These are phyloP conservation scores for Rhinogobius similis DNA, from an alignment of 2,113 vertebrate species.

Conservation along the genomic window DNA sequence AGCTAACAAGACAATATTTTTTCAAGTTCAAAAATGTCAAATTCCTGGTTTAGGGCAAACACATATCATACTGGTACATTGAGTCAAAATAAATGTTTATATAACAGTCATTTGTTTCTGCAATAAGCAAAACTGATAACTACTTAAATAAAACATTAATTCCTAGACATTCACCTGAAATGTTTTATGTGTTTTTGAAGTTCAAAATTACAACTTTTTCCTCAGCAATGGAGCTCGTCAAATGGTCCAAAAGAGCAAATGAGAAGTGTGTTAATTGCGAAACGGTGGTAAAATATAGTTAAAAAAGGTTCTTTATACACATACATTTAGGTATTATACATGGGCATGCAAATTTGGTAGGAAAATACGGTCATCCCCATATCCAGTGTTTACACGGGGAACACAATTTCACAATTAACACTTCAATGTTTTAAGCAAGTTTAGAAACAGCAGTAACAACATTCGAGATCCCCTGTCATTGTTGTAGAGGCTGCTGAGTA, in stretches of 20 bases:
- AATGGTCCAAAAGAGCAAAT: background rate
- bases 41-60: too few species aligned
- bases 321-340: slow-evolving; percentile 28
- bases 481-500: background rate
- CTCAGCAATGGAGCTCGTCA: slow-evolving; percentile 4
- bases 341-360: slow-evolving; percentile 27
- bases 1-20: background rate
- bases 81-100: background rate
- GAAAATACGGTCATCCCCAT: slow-evolving; percentile 33
- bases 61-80: background rate
- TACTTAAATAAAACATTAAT: background rate
- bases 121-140: background rate
- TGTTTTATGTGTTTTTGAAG: background rate
- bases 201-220: background rate
- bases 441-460: slow-evolving; percentile 1
- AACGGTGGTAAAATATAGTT: slow-evolving; percentile 2
- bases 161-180: background rate
- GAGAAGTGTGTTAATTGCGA: slow-evolving; percentile 25
- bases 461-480: slow-evolving; percentile 5
- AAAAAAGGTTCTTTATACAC: slow-evolving; percentile 17
- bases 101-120: background rate
- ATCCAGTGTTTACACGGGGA: slow-evolving; percentile 1
- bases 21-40: too few species aligned
- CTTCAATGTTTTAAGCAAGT: background rate
- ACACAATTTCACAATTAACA: slow-evolving; percentile 24